Conservation (phyloP, 2,888 invertebrate species). For the Formica aserva region DNA sequence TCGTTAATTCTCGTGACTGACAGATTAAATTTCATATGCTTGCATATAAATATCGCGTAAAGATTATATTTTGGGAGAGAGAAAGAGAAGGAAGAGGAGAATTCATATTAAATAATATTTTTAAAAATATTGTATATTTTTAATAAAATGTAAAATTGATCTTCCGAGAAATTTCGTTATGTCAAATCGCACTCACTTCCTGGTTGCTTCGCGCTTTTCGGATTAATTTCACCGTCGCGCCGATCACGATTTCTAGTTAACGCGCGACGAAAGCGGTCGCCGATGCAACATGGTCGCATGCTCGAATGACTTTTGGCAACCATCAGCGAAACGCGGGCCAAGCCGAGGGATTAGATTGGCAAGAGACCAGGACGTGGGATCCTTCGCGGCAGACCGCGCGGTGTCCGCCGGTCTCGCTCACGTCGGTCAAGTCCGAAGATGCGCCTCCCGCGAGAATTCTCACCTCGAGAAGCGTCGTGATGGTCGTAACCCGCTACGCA, state of each 20-base stretch:
- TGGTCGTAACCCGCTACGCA: conserved; percentile 4
- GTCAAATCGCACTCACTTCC: conserved; percentile 57
- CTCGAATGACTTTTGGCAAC: conserved; percentile 68
- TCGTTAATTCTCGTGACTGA: conserved; percentile 33
- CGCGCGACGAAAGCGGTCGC: conserved; percentile 33
- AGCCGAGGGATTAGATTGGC: conserved; percentile 73
- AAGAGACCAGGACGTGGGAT: conserved; percentile 75
- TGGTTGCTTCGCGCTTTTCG: conserved; percentile 49
- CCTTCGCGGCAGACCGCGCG: conserved; percentile 77
- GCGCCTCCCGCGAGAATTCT: conserved; percentile 3
- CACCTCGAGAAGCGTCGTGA: neutral
- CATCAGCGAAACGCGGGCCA: conserved; percentile 52
- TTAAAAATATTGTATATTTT: conserved; percentile 4
- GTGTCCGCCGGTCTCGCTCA: conserved; percentile 63
- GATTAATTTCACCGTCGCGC: conserved; percentile 63
- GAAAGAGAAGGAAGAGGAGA: no score
- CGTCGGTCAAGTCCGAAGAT: neutral
- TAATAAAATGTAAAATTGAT: neutral
- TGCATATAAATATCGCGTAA: neutral
- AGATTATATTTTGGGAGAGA: conserved; percentile 28
- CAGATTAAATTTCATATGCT: neutral
- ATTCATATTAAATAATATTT: neutral
- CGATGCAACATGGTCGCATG: conserved; percentile 36
- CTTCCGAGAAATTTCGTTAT: conserved; percentile 49
- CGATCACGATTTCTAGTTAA: conserved; percentile 61